Evolutionary conservation across 1,140 invertebrate genomes (phyloP).

Genomic region (Gerris buenoi): DNA sequence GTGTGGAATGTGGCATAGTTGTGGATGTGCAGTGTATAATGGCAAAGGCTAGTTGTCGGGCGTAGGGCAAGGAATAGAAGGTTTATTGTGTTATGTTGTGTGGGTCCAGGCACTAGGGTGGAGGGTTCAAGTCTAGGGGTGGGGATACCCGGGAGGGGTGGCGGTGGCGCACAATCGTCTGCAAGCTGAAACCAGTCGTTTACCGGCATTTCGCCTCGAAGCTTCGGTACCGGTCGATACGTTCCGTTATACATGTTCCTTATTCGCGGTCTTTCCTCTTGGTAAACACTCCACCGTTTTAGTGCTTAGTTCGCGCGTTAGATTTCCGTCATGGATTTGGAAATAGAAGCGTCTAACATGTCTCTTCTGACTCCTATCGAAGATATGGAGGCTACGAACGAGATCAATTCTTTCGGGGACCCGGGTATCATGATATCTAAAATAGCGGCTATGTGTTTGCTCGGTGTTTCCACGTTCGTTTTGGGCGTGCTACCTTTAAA

Average conservation of each 20-base stretch:
- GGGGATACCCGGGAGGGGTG: too few relatives aligned
- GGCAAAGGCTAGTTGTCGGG: too few relatives aligned
- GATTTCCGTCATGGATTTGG: not conserved
- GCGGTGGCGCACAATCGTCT: not conserved
- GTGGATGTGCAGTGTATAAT: too few relatives aligned
- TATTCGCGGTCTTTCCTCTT: too few relatives aligned
- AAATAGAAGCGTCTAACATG: not conserved
- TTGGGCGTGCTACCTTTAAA: constrained; percentile 48
- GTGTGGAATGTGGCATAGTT: too few relatives aligned
- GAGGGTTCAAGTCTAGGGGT: not conserved
- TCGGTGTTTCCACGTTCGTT: constrained; percentile 49
- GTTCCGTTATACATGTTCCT: too few relatives aligned
- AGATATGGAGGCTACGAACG: not conserved
- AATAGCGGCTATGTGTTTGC: constrained; percentile 46
- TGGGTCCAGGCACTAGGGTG: not conserved
- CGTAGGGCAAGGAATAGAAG: not conserved
- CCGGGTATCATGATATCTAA: constrained; percentile 38
- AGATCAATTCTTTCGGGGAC: not conserved
- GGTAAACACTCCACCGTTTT: too few relatives aligned
- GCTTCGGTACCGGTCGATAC: too few relatives aligned
- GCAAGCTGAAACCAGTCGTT: not conserved
- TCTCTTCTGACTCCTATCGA: not conserved
- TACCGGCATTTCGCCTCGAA: not conserved
- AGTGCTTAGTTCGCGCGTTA: not conserved
- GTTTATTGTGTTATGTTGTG: not conserved